Conservation (phyloP, 2,797 vertebrate species). For the Valencia hispanica region DNA sequence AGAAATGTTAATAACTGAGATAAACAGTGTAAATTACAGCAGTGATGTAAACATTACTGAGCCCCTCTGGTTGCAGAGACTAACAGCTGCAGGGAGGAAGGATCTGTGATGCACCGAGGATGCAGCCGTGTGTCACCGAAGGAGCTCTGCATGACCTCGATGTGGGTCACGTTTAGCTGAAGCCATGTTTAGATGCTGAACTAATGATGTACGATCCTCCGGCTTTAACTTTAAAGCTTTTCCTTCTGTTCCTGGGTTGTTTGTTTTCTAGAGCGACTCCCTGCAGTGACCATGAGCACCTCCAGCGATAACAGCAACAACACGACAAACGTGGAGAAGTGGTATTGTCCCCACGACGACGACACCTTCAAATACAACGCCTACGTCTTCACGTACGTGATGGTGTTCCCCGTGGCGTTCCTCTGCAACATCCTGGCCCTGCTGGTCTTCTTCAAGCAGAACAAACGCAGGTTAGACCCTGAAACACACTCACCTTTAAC, state of each 20-base stretch:
- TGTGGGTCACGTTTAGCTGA: too few species aligned
- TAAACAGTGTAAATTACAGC: too few species aligned
- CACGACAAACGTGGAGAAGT: not conserved
- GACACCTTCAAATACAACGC: constrained; percentile 67
- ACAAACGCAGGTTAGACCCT: constrained; percentile 17
- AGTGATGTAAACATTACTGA: too few species aligned
- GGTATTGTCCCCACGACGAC: constrained; percentile 21
- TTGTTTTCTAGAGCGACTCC: not conserved
- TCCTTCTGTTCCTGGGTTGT: not conserved
- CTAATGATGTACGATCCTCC: too few species aligned
- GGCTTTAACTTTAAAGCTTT: too few species aligned
- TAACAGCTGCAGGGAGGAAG: too few species aligned
- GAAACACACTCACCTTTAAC: not conserved
- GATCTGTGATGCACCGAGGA: too few species aligned
- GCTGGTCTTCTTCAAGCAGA: constrained; percentile 58
- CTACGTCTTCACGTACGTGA: constrained; percentile 69
- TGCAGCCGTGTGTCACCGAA: too few species aligned
- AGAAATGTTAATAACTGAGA: too few species aligned
- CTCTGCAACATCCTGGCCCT: constrained; percentile 67
- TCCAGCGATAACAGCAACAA: constrained; percentile 12
- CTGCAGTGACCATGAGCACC: fast-evolving
- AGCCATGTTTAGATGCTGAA: too few species aligned
- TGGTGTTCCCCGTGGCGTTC: constrained; percentile 70
- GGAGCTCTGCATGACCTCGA: too few species aligned
- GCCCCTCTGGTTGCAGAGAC: too few species aligned